Evolutionary conservation across 2,113 vertebrate species (phyloP), one percentile per base, ranked within the genome.

Genomic region (Strix uralensis): DNA sequence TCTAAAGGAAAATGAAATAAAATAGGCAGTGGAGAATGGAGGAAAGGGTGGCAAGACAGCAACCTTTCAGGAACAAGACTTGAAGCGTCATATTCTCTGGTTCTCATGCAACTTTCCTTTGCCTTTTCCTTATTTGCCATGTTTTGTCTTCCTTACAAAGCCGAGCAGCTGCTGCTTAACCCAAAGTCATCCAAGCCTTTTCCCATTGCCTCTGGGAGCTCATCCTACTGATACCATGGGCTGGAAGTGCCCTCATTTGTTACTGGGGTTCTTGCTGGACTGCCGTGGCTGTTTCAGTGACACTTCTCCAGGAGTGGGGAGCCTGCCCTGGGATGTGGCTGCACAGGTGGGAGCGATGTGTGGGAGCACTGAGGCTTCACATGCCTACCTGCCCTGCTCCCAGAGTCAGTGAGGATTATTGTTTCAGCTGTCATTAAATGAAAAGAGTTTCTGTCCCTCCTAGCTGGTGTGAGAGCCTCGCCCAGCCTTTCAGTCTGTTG

Each of bases 321-420:
- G 14, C n/a, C 38, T 78, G 25, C 42, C 51, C 30, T 69, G 79
- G 36, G 54, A 34, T 44, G 26, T 40, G 46, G 38, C 59, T 83
- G 55, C 1, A 1, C 1, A 1, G 27, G 40, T 86, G 36, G 36
- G 49, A 52, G 23, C 2, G 2, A 46, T 1, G 4, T 19, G 4
- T 22, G 5, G 58, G 38, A 94, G 20, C 57, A 18, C 47, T 42
- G 74, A 62, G 71, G 34, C 34, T 92, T 81, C 62, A 13, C 32
- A 3, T 44, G 22, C 55, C 36, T 80, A 26, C 44, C 40, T 86
- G 54, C 46, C 27, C 47, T 42, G 12, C n/a, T 74, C 32, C 61
- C 1, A 0, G 27, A 29, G 44, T 15, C 61, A 14, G 20, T 15
- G 65, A 63, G 38, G n/a, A 16, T 81, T 83, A 30, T 75, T 77